These are phyloP conservation scores for Deilephila elpenor DNA, from an alignment of 2,888 invertebrate species.

Conservation along the genomic window DNA sequence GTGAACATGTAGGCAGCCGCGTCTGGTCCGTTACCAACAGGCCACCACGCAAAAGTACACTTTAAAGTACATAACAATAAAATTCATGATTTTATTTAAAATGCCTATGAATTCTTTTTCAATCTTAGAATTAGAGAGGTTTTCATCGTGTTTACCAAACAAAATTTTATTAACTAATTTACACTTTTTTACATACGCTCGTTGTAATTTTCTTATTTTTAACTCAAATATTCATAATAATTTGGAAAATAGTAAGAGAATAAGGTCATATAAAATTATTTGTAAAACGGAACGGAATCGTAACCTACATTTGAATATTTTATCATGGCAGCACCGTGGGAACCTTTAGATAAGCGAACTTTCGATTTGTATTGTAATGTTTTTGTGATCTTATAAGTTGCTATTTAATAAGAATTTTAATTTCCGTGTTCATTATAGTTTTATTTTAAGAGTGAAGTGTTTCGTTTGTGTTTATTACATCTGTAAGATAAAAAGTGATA, in stretches of 20 bases:
- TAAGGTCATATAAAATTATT: constrained; percentile 32
- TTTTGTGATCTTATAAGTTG: constrained; percentile 63
- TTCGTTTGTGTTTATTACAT: constrained; percentile 32
- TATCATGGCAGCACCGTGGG: constrained; percentile 72
- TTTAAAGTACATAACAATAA: too few relatives aligned
- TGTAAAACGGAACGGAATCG: constrained; percentile 55
- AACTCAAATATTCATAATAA: neutral
- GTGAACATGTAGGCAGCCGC: too few relatives aligned
- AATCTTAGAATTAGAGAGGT: too few relatives aligned
- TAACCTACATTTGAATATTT: constrained; percentile 63
- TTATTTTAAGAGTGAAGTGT: constrained; percentile 9
- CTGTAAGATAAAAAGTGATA: constrained; percentile 57
- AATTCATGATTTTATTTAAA: too few relatives aligned
- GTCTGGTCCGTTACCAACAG: too few relatives aligned
- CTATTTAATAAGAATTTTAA: constrained; percentile 57
- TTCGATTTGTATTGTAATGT: constrained; percentile 69
- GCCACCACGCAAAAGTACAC: too few relatives aligned
- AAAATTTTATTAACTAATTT: too few relatives aligned
- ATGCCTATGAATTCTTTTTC: too few relatives aligned
- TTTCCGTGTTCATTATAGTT: constrained; percentile 46
- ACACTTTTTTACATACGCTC: too few relatives aligned
- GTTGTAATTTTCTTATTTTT: too few relatives aligned
- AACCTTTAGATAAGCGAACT: constrained; percentile 66
- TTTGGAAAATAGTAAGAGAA: neutral
- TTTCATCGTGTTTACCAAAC: too few relatives aligned